A percentile compares a stretch with the other conserved stretches of the same genome.
phyloP scores from a whole-genome alignment of 92 coral and sea anemone species.

The Zoanthus gigantus region DNA sequence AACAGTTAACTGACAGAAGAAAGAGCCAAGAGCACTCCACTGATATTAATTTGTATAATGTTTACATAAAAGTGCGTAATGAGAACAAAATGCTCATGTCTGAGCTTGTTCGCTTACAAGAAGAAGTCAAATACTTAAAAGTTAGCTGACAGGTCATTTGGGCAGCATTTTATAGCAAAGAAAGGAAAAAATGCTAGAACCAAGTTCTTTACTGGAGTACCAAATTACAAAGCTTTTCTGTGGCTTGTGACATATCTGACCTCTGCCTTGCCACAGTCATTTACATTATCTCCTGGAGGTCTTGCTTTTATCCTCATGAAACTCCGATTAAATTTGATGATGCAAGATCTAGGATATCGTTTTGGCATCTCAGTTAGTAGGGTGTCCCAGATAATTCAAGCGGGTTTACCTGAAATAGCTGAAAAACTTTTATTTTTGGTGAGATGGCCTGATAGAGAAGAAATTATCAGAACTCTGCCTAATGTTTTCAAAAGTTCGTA shows the following conservation, averaged over 20 bases:
- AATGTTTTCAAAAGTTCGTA: neutral
- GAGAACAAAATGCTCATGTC: neutral
- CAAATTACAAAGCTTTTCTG: constrained; percentile 15
- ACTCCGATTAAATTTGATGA: constrained; percentile 17
- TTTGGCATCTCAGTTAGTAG: constrained; percentile 24
- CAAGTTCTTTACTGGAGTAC: constrained; percentile 7
- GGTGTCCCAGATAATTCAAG: constrained; percentile 22
- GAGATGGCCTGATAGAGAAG: constrained; percentile 25
- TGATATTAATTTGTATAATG: constrained; percentile 1
- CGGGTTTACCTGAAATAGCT: neutral
- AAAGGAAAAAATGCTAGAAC: constrained; percentile 15
- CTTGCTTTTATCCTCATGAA: constrained; percentile 15
- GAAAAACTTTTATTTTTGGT: constrained; percentile 25
- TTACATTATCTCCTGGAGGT: constrained; percentile 21
- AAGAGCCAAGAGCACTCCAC: constrained; percentile 6
- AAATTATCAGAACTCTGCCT: constrained; percentile 22
- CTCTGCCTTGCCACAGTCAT: constrained; percentile 24
- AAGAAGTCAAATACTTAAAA: constrained; percentile 8
- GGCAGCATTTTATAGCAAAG: constrained; percentile 1
- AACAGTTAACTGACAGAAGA: constrained; percentile 2
- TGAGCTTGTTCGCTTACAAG: neutral
- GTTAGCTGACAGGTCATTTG: constrained; percentile 11
- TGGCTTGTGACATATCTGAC: constrained; percentile 20
- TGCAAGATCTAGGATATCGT: constrained; percentile 26
- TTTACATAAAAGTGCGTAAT: neutral